Percentiles rank a stretch among this genome's conserved stretches.
These are phyloP conservation scores for Cyphomyrus discorhynchus DNA, from an alignment of 2,113 vertebrate genomes.

Conservation along the genomic window DNA sequence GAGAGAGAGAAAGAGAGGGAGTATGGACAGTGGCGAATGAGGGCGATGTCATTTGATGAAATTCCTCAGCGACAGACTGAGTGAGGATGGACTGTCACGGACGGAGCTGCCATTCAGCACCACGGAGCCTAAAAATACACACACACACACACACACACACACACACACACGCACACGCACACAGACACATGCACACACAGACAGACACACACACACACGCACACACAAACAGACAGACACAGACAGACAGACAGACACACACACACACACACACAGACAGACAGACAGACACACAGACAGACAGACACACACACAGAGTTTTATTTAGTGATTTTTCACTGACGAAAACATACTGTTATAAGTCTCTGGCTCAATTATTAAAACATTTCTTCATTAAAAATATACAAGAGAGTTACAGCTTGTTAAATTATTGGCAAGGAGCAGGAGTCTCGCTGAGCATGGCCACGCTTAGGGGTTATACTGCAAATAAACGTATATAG, in stretches of 20 bases:
- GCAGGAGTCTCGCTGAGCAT: background rate
- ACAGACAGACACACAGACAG: rapidly evolving
- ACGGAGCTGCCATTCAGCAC: background rate
- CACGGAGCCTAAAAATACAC: background rate
- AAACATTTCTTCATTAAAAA: background rate
- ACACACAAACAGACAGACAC: background rate
- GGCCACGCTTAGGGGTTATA: background rate
- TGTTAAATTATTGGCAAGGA: background rate
- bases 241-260: too few species aligned
- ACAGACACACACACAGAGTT: background rate
- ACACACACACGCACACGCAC: too few species aligned
- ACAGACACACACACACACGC: too few species aligned
- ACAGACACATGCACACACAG: too few species aligned
- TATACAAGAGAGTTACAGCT: constrained; percentile 1
- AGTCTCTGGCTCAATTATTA: background rate
- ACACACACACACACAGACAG: too few species aligned
- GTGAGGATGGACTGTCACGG: background rate
- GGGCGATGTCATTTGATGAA: background rate
- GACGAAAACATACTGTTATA: background rate
- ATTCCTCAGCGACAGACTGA: background rate
- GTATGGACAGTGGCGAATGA: background rate
- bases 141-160: background rate
- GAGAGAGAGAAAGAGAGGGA: background rate
- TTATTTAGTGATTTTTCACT: background rate
- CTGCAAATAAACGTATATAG: background rate